Evolutionary conservation across 2,113 vertebrate genomes (phyloP).

Genomic region (Cacatua alba): DNA sequence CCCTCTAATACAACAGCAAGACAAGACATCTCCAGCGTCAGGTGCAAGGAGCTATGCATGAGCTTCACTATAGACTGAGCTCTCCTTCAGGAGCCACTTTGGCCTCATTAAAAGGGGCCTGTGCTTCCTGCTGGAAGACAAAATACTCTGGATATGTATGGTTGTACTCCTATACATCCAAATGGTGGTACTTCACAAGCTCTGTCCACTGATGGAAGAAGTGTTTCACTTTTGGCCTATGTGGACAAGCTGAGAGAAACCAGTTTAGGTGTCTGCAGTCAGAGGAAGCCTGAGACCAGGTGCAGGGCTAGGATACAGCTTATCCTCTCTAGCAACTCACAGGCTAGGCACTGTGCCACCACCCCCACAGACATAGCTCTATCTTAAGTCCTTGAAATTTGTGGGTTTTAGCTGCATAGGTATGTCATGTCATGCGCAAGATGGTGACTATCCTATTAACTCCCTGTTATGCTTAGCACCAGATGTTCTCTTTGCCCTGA

Average conservation of each 20-base stretch:
- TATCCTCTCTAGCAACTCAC: accelerated
- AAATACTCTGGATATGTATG: accelerated
- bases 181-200: background rate
- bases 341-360: background rate
- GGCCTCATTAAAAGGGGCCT: background rate
- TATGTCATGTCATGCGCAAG: accelerated
- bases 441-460: background rate
- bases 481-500: background rate
- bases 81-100: background rate
- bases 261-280: accelerated
- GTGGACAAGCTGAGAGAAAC: background rate
- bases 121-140: background rate
- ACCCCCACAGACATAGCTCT: background rate
- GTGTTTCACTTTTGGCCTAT: accelerated
- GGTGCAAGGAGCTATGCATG: background rate
- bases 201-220: background rate
- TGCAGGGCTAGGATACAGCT: background rate
- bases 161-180: no score
- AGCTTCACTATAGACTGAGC: accelerated
- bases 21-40: background rate
- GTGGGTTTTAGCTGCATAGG: background rate
- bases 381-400: background rate
- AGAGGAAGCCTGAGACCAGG: background rate
- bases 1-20: background rate
- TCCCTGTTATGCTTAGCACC: background rate